phyloP scores from a whole-genome alignment of 2,797 vertebrate species.

The Malurus splendens region DNA sequence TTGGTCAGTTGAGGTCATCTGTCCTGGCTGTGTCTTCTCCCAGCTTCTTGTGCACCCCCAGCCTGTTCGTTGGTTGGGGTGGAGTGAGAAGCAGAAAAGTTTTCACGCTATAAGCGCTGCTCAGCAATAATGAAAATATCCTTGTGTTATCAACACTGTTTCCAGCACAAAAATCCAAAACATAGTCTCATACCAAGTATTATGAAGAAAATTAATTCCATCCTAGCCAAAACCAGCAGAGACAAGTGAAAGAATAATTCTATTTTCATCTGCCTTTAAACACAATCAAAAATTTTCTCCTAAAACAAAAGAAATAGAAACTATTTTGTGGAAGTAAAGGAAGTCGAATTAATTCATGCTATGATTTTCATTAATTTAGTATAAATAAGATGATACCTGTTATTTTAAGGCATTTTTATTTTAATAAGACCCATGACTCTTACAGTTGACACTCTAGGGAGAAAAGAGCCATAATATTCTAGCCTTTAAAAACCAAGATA shows the following conservation, averaged over 20 bases:
- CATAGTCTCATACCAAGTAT: not conserved
- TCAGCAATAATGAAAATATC: not conserved
- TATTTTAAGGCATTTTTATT: not conserved
- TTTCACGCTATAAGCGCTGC: fast-evolving
- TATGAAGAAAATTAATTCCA: not conserved
- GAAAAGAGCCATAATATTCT: not conserved
- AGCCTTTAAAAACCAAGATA: not conserved
- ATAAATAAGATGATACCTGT: not conserved
- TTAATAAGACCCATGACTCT: not conserved
- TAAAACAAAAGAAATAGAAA: not conserved
- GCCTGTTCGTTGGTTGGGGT: not conserved
- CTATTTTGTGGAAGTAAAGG: not conserved
- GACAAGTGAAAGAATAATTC: not conserved
- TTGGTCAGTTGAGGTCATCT: not conserved
- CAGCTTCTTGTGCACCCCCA: not conserved
- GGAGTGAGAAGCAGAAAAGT: not conserved
- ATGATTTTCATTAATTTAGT: not conserved
- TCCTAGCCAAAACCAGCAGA: not conserved
- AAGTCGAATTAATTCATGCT: not conserved
- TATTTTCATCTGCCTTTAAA: not conserved
- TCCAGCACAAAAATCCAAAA: not conserved
- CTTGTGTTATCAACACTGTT: not conserved
- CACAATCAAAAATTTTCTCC: not conserved
- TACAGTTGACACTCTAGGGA: not conserved
- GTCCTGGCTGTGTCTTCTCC: not conserved